Evolutionary conservation across 2,113 vertebrate genomes (phyloP).

Genomic region (Oplegnathus fasciatus): DNA sequence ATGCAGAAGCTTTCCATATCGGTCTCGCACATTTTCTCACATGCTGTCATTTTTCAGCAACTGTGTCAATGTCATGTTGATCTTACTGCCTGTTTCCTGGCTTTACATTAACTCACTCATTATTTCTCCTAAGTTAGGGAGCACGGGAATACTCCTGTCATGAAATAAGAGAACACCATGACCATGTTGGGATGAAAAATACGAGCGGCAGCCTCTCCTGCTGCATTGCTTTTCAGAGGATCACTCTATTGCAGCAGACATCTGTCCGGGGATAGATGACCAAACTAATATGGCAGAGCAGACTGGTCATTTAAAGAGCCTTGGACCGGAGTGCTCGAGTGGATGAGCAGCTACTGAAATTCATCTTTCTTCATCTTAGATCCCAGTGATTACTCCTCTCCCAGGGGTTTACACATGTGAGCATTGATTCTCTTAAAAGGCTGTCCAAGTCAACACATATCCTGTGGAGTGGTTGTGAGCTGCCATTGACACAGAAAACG

Average conservation of each 20-base stretch:
- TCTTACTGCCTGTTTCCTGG: neutral
- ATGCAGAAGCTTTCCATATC: constrained; percentile 15
- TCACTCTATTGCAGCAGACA: constrained; percentile 36
- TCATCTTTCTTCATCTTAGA: constrained; percentile 59
- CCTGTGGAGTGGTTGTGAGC: constrained; percentile 31
- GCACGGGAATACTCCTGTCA: neutral
- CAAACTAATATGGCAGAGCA: constrained; percentile 48
- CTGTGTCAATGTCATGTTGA: neutral
- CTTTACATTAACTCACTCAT: neutral
- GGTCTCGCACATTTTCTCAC: constrained; percentile 13
- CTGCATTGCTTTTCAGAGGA: constrained; percentile 27
- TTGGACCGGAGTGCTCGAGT: constrained; percentile 40
- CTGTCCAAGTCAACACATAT: constrained; percentile 51
- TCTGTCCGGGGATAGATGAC: constrained; percentile 42
- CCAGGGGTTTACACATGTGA: constrained; percentile 47
- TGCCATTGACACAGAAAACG: constrained; percentile 52
- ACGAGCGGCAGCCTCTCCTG: neutral
- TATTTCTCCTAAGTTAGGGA: neutral
- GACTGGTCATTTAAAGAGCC: constrained; percentile 44
- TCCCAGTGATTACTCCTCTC: constrained; percentile 55
- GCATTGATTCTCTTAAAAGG: constrained; percentile 56
- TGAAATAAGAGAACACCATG: constrained; percentile 15
- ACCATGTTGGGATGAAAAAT: constrained; percentile 10
- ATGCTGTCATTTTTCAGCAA: neutral
- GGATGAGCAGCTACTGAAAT: constrained; percentile 58